Base-by-base conservation (phyloP, 2,113 vertebrate species). In the Boleophthalmus pectinirostris region DNA sequence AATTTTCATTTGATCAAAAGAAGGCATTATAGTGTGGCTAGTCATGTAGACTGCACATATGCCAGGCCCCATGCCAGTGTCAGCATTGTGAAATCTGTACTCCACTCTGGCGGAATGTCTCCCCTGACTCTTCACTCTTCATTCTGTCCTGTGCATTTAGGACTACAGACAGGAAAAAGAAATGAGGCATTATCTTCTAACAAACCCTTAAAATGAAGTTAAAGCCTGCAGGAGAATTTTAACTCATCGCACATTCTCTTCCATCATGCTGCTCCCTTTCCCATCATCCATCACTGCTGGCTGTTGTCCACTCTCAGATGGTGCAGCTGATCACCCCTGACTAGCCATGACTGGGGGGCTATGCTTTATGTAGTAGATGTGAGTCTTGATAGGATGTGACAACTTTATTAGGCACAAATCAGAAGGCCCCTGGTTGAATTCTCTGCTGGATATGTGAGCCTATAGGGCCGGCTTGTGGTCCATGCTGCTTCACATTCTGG, bases 321-420 rank as follows among this genome's bases (percentile, higher is more conserved):
- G 73, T 81, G 79, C 56, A 57, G 56, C 82, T 86, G 78, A 79
- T 84, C 70, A 58, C 71, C 86, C 77, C 82, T 82, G 82, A 87
- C 74, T 69, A 67, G 69, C 70, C 69, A 73, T 73, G 86, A 84
- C 87, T 86, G 57, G 69, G 53, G 81, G 85, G 75, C 75, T 67
- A 68, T 80, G 75, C 81, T 82, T 83, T 67, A 71, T 56, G 79
- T 87, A 38, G 86, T 81, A 71, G 87, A 93, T 93, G 88, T 77
- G 80, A 81, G 75, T 13, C 75, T 82, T 91, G 92, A 93, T 93
- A 82, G 83, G 86, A 92, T 91, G 86, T 93, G 93, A 93, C 90
- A 94, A 89, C 84, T 92, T 91, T 92, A 93, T 93, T 92, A 93
- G 82, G 80, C 85, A 82, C 82, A 86, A 88, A 92, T 90, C 87